Base-by-base conservation (phyloP, 2,888 invertebrate genomes). In the Chrysolina americana region DNA sequence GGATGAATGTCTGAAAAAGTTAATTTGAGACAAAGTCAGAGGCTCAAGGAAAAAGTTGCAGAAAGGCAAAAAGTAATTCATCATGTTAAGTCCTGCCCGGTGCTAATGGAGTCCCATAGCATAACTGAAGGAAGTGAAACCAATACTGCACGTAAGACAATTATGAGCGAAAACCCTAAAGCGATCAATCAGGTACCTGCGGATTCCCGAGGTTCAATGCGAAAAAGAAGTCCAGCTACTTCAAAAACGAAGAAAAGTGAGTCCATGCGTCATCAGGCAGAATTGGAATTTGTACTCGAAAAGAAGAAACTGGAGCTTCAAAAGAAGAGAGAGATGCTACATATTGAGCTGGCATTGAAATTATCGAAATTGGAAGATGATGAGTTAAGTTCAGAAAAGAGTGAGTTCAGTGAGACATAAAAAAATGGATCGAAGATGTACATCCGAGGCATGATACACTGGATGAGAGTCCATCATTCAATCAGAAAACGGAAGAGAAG, bases 331-430 rank as follows among this genome's bases (percentile, higher is more conserved):
- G 50, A 50, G 21, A 19, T 50, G 19, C 21, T 19, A 1, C 19
- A 50, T 17, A 19, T 50, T 50, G 50, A 50, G 19, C 17, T 50
- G 8, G 13, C 5, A 4, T 47, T 47, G 47, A 47, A 47, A 11
- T 15, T 47, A 5, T 47, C 47, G 36, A 36, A 36, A 8, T 36
- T 36, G 8, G 36, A 36, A 8, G 36, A 36, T 36, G 36, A 36
- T 36, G 36, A 23, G 50, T 23, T 56, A n/a, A 23, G 23, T 56
- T 56, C 56, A 23, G 21, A 23, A 23, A 21, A 56, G 23, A 56
- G 23, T 56, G 23, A 56, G 9, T 56, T 23, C 56, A 56, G 23
- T 56, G 56, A 23, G 56, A 56, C 23, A 56, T 56, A 23, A 56
- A 56, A 23, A 23, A 56, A 56, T 56, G 21, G 56, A 10, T 56